A percentile compares a stretch with the other conserved stretches of the same genome.
phyloP scores from a whole-genome alignment of 2,797 vertebrate genomes.

The Sebastes iracundus region DNA sequence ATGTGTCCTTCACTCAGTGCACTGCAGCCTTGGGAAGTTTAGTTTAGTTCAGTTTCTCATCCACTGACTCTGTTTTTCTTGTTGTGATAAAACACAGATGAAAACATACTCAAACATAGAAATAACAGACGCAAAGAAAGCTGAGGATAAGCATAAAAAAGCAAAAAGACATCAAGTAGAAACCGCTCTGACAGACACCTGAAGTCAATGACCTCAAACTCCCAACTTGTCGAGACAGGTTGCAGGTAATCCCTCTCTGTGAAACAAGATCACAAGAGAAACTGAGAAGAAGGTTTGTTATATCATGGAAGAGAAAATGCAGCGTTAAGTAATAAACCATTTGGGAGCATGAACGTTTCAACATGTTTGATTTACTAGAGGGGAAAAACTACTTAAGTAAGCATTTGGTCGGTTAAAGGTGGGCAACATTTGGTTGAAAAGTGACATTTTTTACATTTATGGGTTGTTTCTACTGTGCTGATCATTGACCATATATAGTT shows the following conservation, averaged over 20 bases:
- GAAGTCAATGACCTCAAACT: neutral
- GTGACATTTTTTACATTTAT: rapidly evolving
- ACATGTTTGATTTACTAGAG: neutral
- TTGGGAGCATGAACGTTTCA: neutral
- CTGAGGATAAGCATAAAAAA: neutral
- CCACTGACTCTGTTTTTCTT: neutral
- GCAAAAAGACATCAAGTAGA: neutral
- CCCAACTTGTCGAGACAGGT: neutral
- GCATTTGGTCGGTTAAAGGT: too few relatives aligned
- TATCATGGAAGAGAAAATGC: too few relatives aligned
- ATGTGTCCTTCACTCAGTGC: neutral
- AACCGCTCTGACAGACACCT: neutral
- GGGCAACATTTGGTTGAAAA: too few relatives aligned
- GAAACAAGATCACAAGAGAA: neutral
- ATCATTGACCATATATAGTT: neutral
- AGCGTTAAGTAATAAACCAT: neutral
- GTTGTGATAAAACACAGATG: neutral
- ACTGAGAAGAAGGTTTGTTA: neutral
- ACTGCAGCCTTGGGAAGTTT: neutral
- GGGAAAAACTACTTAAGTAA: neutral
- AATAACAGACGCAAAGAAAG: neutral
- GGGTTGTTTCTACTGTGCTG: too few relatives aligned
- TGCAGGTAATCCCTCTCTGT: neutral
- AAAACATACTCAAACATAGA: neutral
- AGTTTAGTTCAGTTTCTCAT: neutral